Evolutionary conservation across 2,888 invertebrate genomes (phyloP).

Genomic region (Cantharis lateralis): DNA sequence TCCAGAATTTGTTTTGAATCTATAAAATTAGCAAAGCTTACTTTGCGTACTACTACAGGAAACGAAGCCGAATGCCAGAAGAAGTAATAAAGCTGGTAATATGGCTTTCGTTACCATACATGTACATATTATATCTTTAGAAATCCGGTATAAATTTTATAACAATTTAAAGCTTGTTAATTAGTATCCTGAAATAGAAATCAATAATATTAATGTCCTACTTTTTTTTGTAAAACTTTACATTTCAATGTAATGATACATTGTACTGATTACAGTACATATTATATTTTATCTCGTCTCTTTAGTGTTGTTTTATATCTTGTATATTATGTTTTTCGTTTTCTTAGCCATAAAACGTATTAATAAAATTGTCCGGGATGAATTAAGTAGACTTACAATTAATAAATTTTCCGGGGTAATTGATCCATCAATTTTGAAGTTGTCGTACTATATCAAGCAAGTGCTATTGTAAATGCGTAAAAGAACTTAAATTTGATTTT

Average conservation of each 20-base stretch:
- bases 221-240: neutral
- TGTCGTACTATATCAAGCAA: neutral
- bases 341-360: neutral
- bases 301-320: neutral
- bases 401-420: neutral
- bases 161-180: too few species aligned
- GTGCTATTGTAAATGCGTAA: neutral
- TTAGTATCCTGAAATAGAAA: neutral
- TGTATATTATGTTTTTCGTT: neutral
- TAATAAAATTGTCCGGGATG: neutral
- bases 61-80: too few species aligned
- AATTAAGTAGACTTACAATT: neutral
- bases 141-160: too few species aligned
- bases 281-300: neutral
- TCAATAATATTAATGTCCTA: neutral
- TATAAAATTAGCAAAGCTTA: too few species aligned
- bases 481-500: neutral
- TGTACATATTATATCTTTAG: too few species aligned
- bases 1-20: too few species aligned
- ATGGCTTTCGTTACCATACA: too few species aligned
- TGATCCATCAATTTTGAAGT: neutral
- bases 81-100: too few species aligned
- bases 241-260: neutral
- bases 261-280: neutral
- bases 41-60: too few species aligned